Evolutionary conservation across 2,888 invertebrate genomes (phyloP).

Genomic region (Scaeva pyrastri): DNA sequence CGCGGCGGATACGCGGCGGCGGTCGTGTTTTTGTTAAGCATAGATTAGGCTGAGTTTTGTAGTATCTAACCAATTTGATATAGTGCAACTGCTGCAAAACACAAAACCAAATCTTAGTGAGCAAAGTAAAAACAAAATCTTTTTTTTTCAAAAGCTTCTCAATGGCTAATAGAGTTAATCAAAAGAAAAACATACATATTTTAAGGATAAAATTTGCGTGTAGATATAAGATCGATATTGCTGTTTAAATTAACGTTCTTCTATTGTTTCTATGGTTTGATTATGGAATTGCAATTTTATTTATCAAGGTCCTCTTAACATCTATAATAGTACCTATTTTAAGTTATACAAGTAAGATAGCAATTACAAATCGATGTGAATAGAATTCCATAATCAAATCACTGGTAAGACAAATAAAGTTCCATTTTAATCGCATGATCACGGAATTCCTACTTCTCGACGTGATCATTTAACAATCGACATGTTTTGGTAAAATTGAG

Average conservation of each 20-base stretch:
- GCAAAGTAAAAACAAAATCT: constrained; percentile 16
- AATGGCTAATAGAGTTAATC: constrained; percentile 34
- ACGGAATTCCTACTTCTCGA: constrained; percentile 63
- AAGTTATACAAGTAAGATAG: too few species aligned
- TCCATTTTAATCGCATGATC: constrained; percentile 65
- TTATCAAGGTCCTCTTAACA: too few species aligned
- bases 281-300: not conserved
- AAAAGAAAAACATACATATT: constrained; percentile 41
- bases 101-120: constrained; percentile 26
- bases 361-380: too few species aligned
- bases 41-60: constrained; percentile 55
- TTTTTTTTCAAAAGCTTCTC: constrained; percentile 44
- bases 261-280: constrained; percentile 33
- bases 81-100: constrained; percentile 52
- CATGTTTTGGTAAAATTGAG: not conserved
- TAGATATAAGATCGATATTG: constrained; percentile 24
- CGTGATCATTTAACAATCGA: constrained; percentile 54
- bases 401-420: constrained; percentile 38
- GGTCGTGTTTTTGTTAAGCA: constrained; percentile 57
- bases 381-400: not conserved
- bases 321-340: too few species aligned
- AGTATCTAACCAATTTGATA: constrained; percentile 9
- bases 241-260: constrained; percentile 55
- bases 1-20: constrained; percentile 46
- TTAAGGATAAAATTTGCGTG: constrained; percentile 12